Percentiles rank a stretch among this genome's conserved stretches.
phyloP scores from a whole-genome alignment of 2,113 vertebrate species.

The Archocentrus centrarchus region DNA sequence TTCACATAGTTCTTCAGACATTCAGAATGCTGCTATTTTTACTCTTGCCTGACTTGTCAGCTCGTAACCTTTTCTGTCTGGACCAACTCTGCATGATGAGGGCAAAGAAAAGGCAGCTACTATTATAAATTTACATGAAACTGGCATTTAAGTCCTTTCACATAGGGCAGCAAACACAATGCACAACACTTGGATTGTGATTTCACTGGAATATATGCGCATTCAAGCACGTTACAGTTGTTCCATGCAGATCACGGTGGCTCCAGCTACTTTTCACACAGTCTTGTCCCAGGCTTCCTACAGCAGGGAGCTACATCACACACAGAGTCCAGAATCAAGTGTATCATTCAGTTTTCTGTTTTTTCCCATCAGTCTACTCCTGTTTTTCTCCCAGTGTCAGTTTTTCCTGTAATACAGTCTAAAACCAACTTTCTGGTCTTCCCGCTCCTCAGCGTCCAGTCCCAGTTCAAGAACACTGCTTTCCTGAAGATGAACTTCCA shows the following conservation, averaged over 20 bases:
- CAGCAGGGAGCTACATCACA: not conserved
- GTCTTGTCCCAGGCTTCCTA: not conserved
- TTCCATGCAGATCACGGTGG: not conserved
- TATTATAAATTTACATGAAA: too few relatives aligned
- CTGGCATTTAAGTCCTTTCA: not conserved
- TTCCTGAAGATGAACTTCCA: slow-evolving; percentile 81
- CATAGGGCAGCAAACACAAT: not conserved
- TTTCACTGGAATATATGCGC: not conserved
- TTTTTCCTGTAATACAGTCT: not conserved
- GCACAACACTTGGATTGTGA: not conserved
- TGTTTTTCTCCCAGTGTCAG: not conserved
- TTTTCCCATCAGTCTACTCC: not conserved
- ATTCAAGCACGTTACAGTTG: not conserved
- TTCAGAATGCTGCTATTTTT: not conserved
- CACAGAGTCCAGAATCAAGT: not conserved
- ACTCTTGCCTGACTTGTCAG: not conserved
- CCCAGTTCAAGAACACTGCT: slow-evolving; percentile 80
- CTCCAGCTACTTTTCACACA: not conserved
- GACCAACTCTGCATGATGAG: not conserved
- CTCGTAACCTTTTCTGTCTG: not conserved
- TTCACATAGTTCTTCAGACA: not conserved
- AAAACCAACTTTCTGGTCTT: not conserved
- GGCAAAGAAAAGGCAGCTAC: too few relatives aligned
- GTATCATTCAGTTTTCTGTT: not conserved
- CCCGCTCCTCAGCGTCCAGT: slow-evolving; percentile 80